A percentile compares a stretch with the other conserved stretches of the same genome.
Evolutionary conservation across 2,113 vertebrate species (phyloP).

Genomic region (Lophura nycthemera): DNA sequence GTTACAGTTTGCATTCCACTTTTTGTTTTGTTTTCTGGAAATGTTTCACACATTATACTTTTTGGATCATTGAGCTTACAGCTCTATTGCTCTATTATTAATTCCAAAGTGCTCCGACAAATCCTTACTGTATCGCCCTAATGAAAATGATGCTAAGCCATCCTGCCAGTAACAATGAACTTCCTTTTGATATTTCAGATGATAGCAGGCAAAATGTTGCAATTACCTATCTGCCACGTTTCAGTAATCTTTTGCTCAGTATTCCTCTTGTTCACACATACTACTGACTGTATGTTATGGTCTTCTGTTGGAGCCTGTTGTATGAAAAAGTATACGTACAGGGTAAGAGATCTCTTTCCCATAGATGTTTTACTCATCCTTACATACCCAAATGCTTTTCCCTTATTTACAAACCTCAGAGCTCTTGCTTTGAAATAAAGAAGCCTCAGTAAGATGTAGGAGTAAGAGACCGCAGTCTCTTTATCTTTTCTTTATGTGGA

Average conservation of each 20-base stretch:
- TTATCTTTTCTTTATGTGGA: no score
- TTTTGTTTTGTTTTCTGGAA: not conserved
- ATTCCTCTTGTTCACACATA: not conserved
- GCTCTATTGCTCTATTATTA: not conserved
- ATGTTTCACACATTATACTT: not conserved
- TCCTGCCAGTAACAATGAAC: not conserved
- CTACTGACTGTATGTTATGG: not conserved
- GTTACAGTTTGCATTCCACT: not conserved
- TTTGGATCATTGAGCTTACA: not conserved
- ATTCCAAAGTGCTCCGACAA: not conserved
- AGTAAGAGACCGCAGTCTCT: not conserved
- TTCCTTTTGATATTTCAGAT: not conserved
- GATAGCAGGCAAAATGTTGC: not conserved
- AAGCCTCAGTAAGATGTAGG: not conserved
- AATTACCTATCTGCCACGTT: not conserved
- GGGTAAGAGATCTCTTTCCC: not conserved
- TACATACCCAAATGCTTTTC: not conserved
- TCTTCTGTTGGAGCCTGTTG: not conserved
- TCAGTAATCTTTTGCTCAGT: not conserved
- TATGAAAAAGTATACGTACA: not conserved
- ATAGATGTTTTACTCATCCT: not conserved
- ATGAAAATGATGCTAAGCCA: not conserved
- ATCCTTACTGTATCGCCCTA: not conserved
- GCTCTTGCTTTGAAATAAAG: not conserved
- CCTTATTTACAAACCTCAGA: not conserved